These are phyloP conservation scores for Hormaphis cornu DNA, from an alignment of 1,140 invertebrate genomes.

Conservation along the genomic window DNA sequence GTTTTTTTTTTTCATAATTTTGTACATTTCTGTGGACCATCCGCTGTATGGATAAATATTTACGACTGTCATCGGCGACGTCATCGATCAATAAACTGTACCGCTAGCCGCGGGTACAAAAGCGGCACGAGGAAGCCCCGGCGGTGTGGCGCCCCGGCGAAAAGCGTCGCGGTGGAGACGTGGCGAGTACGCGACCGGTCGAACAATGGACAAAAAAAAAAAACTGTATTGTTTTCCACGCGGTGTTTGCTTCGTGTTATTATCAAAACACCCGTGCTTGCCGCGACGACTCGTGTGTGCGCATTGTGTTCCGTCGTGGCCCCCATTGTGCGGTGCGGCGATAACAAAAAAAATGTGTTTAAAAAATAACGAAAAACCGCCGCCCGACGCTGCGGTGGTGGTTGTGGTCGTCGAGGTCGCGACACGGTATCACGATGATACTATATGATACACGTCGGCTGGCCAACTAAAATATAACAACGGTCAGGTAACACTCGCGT, in stretches of 20 bases:
- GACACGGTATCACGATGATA: too few relatives aligned
- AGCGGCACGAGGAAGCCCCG: not conserved
- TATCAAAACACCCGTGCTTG: too few relatives aligned
- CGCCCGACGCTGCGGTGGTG: not conserved
- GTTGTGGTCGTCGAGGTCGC: too few relatives aligned
- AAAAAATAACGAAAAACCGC: not conserved
- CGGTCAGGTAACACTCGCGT: too few relatives aligned
- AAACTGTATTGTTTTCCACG: not conserved
- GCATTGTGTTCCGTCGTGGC: not conserved
- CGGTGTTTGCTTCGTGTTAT: too few relatives aligned
- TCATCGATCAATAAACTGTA: not conserved
- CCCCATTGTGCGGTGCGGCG: not conserved
- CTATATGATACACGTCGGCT: too few relatives aligned
- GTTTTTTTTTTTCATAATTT: too few relatives aligned
- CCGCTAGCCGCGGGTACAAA: not conserved
- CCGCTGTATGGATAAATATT: too few relatives aligned
- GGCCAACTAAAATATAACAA: too few relatives aligned
- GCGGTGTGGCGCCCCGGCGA: not conserved
- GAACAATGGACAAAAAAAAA: not conserved
- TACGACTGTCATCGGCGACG: not conserved
- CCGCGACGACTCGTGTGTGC: not conserved
- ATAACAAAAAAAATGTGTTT: not conserved
- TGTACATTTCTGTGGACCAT: too few relatives aligned
- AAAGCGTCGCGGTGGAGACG: not conserved
- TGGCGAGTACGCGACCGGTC: not conserved